These are phyloP conservation scores for Diplosoma virens DNA, from an alignment of 23 tunicate genomes.

Conservation along the genomic window DNA sequence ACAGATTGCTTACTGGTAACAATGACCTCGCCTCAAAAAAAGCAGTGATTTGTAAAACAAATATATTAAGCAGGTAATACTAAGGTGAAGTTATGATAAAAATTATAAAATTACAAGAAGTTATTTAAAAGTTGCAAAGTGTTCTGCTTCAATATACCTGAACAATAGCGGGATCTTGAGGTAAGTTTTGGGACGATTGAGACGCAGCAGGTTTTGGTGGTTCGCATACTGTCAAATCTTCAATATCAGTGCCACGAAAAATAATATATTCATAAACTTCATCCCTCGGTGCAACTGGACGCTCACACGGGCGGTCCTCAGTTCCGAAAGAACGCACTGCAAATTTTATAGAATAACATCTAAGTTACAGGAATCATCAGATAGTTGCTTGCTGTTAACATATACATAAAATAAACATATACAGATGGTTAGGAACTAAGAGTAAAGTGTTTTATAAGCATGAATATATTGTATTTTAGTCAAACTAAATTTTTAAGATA, in stretches of 20 bases:
- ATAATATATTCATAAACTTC: conserved; percentile 96
- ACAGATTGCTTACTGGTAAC: no score
- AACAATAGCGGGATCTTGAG: conserved; percentile 98
- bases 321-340: conserved; percentile 96
- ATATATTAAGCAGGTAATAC: no score
- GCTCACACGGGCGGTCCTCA: conserved; percentile 77
- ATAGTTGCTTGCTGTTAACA: no score
- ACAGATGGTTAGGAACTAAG: no score
- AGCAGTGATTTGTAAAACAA: no score
- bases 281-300: conserved; percentile 87
- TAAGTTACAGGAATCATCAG: no score
- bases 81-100: background rate
- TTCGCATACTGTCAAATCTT: conserved; percentile 96
- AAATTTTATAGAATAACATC: no score
- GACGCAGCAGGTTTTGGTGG: conserved; percentile 76
- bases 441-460: no score
- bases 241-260: conserved; percentile 97
- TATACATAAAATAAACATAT: no score
- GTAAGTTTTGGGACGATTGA: conserved; percentile 58
- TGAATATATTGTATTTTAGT: no score
- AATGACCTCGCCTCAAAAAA: no score
- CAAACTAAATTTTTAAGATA: no score
- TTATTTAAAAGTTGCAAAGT: background rate
- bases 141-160: conserved; percentile 54
- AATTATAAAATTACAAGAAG: background rate